phyloP scores from a whole-genome alignment of 2,113 vertebrate species.

The Ascaphus truei region DNA sequence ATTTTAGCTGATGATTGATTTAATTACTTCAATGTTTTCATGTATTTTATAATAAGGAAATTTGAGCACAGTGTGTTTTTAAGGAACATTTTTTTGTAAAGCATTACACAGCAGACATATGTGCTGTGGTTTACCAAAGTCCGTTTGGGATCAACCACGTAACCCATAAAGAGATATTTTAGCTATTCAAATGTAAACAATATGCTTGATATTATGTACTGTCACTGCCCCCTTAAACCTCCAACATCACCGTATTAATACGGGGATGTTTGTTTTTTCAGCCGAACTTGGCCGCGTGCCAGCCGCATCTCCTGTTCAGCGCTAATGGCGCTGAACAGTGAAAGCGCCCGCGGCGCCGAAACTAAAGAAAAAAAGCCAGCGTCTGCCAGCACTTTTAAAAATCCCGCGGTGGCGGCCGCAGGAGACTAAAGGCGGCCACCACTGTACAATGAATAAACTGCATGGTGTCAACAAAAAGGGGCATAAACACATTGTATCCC shows the following conservation, averaged over 20 bases:
- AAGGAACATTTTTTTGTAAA: not conserved
- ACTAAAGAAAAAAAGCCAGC: too few species aligned
- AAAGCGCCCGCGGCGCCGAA: too few species aligned
- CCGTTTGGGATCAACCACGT: not conserved
- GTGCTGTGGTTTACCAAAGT: not conserved
- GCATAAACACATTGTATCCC: conserved; percentile 1
- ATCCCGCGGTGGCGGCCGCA: too few species aligned
- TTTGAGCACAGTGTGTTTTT: not conserved
- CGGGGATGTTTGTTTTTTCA: too few species aligned
- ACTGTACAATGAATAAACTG: not conserved
- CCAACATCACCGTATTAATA: too few species aligned
- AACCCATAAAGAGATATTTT: not conserved
- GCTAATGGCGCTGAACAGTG: too few species aligned
- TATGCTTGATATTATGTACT: not conserved
- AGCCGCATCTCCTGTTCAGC: too few species aligned
- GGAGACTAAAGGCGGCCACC: too few species aligned
- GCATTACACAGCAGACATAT: not conserved
- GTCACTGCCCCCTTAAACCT: too few species aligned
- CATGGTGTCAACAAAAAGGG: not conserved
- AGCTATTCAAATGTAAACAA: not conserved
- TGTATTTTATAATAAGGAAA: not conserved
- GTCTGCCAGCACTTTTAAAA: too few species aligned
- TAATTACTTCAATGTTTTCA: not conserved
- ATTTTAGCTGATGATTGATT: too few species aligned
- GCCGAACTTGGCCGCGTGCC: too few species aligned